Evolutionary conservation across 2,797 vertebrate species (phyloP), one percentile per base, ranked within the genome.

Genomic region (Trachurus trachurus): DNA sequence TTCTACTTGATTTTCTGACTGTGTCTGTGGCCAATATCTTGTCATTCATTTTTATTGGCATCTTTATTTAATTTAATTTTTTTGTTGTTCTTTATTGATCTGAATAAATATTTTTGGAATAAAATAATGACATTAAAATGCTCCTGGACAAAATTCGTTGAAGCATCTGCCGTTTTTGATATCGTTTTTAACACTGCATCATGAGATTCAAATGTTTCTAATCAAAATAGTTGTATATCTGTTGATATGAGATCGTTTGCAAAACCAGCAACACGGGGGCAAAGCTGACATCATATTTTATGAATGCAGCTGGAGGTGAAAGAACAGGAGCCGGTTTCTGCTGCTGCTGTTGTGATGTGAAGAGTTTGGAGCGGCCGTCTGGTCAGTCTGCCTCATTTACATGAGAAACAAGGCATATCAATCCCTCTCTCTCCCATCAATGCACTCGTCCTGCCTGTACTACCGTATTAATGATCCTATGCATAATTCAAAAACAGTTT

Each of bases 341-440:
- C 66, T 83, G 64, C 6, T 34, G 31, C 31, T 34, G 31, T 34
- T 34, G 12, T 76, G 66, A 72, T 84, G 68, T 80, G 85, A 86
- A 72, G 61, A 84, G 61, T 87, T 88, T 68, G 70, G 54, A 84
- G 80, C 58, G 81, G 64, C 85, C 88, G 85, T 93, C 88, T 93
- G 93, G 92, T 93, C 93, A 94, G 87, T 92, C 79, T 82, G 84
- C 53, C 78, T 92, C 86, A 94, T 94, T 92, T 92, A 80, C 90
- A 93, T 91, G 68, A 91, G 82, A 90, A 92, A 92, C 80, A 89
- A 89, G 70, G 71, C 85, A 90, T 83, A 91, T 89, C 86, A 89
- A 85, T 89, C 81, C 82, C 71, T 72, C 77, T 83, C 78, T 67
- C 78, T 82, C 69, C 87, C 79, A 76, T 79, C 83, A 83, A 88